These are phyloP conservation scores for Rousettus madagascariensis DNA, from an alignment of 2,797 vertebrate species.

Conservation along the genomic window DNA sequence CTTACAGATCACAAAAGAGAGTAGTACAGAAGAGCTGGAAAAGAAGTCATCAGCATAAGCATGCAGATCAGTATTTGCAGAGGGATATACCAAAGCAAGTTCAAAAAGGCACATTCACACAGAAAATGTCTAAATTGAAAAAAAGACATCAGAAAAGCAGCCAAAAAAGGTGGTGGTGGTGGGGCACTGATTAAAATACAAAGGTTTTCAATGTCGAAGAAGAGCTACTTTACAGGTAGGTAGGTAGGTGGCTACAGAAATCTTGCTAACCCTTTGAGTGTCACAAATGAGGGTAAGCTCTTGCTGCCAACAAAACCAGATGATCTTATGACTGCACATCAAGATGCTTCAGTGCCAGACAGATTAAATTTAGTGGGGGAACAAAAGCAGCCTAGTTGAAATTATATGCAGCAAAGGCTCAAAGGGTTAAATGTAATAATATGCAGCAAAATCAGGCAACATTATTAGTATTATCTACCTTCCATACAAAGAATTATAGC, in stretches of 20 bases:
- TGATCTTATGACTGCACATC: neutral
- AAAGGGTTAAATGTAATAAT: conserved; percentile 89
- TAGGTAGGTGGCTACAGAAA: conserved; percentile 83
- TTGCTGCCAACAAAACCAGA: conserved; percentile 65
- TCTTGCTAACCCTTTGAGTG: conserved; percentile 89
- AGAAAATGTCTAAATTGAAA: conserved; percentile 90
- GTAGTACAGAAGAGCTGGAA: conserved; percentile 92
- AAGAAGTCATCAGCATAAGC: conserved; percentile 88
- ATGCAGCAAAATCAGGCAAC: conserved; percentile 85
- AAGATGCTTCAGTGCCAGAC: conserved; percentile 49
- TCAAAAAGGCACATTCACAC: conserved; percentile 97
- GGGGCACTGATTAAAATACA: conserved; percentile 85
- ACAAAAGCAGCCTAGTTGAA: conserved; percentile 75
- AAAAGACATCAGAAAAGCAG: conserved; percentile 88
- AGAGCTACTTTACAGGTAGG: conserved; percentile 84
- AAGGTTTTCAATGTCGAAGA: conserved; percentile 89
- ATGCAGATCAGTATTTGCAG: conserved; percentile 92
- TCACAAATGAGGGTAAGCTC: conserved; percentile 54
- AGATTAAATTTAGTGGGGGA: conserved; percentile 71
- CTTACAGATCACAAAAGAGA: conserved; percentile 97
- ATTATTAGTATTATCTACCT: conserved; percentile 81
- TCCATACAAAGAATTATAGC: conserved; percentile 83
- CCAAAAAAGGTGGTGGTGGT: conserved; percentile 75
- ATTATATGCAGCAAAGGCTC: conserved; percentile 87
- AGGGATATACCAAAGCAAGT: conserved; percentile 90